These are phyloP conservation scores for Nesoenas mayeri DNA, from an alignment of 2,113 vertebrate species.

Conservation along the genomic window DNA sequence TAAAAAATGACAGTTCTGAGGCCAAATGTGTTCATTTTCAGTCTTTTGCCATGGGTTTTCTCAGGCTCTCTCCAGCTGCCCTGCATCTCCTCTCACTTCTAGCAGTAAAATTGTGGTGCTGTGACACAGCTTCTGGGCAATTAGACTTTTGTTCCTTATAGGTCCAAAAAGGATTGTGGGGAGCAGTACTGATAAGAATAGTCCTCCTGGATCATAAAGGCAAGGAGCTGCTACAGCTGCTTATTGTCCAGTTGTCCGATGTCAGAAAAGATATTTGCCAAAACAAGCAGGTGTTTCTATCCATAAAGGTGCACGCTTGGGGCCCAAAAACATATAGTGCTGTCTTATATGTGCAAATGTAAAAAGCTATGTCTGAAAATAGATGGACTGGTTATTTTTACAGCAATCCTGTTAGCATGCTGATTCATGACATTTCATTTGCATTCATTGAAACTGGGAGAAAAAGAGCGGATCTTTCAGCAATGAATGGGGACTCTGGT, in stretches of 20 bases:
- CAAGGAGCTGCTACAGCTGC: slow-evolving; percentile 10
- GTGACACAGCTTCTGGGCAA: background rate
- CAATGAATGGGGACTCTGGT: background rate
- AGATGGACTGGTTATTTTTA: slow-evolving; percentile 32
- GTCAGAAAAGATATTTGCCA: slow-evolving; percentile 12
- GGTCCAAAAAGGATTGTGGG: background rate
- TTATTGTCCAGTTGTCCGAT: slow-evolving; percentile 37
- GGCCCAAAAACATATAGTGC: background rate
- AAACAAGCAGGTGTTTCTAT: slow-evolving; percentile 51
- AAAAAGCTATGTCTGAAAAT: slow-evolving; percentile 46
- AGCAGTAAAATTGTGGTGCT: background rate
- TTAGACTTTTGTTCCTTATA: background rate
- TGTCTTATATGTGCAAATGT: slow-evolving; percentile 9
- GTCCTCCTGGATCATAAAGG: slow-evolving; percentile 17
- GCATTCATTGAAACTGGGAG: background rate
- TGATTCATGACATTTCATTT: background rate
- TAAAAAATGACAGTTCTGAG: background rate
- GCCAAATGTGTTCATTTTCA: background rate
- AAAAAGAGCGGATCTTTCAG: background rate
- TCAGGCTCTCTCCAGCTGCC: background rate
- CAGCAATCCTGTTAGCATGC: background rate
- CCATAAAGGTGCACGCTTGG: background rate
- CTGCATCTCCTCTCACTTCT: background rate
- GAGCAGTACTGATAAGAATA: slow-evolving; percentile 29
- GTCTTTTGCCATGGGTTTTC: background rate